Conservation (phyloP, 2,797 vertebrate genomes). For the Halcyon badia region DNA sequence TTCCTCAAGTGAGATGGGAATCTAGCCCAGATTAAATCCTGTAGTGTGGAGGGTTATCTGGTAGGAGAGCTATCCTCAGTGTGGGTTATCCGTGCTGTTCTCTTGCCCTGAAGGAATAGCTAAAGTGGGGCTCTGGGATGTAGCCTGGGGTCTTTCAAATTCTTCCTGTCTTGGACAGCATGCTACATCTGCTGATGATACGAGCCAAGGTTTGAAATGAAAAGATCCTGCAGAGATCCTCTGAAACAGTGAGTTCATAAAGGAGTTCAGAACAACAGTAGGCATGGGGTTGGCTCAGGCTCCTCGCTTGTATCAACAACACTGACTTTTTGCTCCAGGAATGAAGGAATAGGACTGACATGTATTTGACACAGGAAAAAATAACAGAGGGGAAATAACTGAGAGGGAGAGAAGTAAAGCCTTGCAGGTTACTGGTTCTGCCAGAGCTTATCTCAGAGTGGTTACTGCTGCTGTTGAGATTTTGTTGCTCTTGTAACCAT, state of each 20-base stretch:
- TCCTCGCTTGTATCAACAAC: background rate
- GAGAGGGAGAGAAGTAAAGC: background rate
- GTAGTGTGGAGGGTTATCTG: background rate
- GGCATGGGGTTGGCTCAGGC: background rate
- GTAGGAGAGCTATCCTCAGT: background rate
- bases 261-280: background rate
- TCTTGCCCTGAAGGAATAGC: background rate
- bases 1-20: background rate
- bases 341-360: background rate
- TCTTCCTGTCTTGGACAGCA: background rate
- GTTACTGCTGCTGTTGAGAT: background rate
- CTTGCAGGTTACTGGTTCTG: background rate
- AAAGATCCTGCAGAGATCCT: background rate
- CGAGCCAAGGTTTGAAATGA: background rate
- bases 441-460: background rate
- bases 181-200: background rate
- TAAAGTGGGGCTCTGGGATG: background rate
- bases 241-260: background rate
- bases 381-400: background rate
- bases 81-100: accelerated
- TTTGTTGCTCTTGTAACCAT: background rate
- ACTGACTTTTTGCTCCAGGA: background rate
- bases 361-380: background rate
- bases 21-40: background rate
- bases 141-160: background rate